phyloP scores from a whole-genome alignment of 2,888 invertebrate genomes.

The Sarcophaga subvicina region DNA sequence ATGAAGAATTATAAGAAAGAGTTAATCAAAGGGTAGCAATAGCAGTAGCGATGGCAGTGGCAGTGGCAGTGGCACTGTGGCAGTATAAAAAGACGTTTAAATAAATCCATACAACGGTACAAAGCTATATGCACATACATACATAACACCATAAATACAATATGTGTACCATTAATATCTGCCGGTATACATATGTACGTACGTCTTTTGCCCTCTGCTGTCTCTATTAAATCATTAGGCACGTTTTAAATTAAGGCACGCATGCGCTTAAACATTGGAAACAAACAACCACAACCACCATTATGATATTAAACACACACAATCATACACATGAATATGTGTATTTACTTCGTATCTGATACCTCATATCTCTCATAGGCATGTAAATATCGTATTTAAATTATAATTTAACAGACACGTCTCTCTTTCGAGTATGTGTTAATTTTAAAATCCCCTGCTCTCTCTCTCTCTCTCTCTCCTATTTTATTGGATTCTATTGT shows the following conservation, averaged over 20 bases:
- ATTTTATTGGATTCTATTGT: too few species aligned
- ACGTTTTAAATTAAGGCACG: constrained; percentile 72
- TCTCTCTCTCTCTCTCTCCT: too few species aligned
- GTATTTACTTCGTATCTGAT: background rate
- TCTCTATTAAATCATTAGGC: constrained; percentile 68
- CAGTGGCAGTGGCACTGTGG: background rate
- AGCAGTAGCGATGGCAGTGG: constrained; percentile 17
- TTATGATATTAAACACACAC: background rate
- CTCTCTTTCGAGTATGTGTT: too few species aligned
- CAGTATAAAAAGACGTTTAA: too few species aligned
- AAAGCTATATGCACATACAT: constrained; percentile 16
- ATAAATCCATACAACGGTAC: too few species aligned
- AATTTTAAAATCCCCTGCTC: too few species aligned
- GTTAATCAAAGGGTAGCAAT: constrained; percentile 54
- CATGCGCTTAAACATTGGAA: constrained; percentile 66
- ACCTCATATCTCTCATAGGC: too few species aligned
- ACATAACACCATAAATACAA: constrained; percentile 65
- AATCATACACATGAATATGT: background rate
- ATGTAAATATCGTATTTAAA: too few species aligned
- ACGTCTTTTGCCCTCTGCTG: background rate
- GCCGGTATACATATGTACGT: background rate
- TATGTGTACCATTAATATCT: background rate
- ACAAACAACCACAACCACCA: constrained; percentile 43
- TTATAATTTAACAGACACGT: too few species aligned
- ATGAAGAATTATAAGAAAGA: constrained; percentile 44